Evolutionary conservation across 2,797 vertebrate species (phyloP), one percentile per base, ranked within the genome.

Genomic region (Bradypus variegatus): DNA sequence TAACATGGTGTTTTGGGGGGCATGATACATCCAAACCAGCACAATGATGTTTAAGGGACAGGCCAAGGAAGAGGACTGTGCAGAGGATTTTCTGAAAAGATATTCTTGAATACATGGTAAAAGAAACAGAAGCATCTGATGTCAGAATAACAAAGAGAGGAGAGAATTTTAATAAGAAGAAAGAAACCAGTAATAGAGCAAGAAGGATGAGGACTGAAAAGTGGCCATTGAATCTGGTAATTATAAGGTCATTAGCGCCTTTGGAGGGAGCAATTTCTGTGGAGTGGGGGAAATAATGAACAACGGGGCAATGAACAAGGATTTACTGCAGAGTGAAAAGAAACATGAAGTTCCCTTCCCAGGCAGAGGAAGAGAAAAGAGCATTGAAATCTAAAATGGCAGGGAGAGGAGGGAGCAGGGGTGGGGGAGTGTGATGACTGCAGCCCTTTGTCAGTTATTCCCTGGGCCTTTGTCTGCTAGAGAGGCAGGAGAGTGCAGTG

Each of bases 221-320:
- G 72, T 27, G 7, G 70, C 82, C n/a, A 60, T 23, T 94, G 83
- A 93, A 80, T 84, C 69, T 85, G 82, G 70, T 78, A 82, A 85
- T 86, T 78, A 53, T 85, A 82, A 93, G 55, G 78, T 88, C 48
- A 0, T 2, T 80, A 78, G 70, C 73, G 75, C 62, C 78, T 94
- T 73, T 91, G 82, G 78, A 94, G 86, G 95, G 81, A 93, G 79
- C 86, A 83, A 48, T 88, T 89, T 92, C 82, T 84, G 38, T 94
- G 92, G 92, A 94, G 94, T 94, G 65, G 53, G 82, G 76, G 58
- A 86, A 92, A 94, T 91, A 95, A 96, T 91, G 94, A 90, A 95
- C 94, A 95, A 89, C 36, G 7, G 92, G 92, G 79, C 83, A 79
- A 45, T 41, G 33, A 82, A 93, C 75, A 92, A 95, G 89, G 82